Percentiles rank a stretch among this genome's conserved stretches.
These are phyloP conservation scores for Amorpha juglandis DNA, from an alignment of 2,888 invertebrate species.

Conservation along the genomic window DNA sequence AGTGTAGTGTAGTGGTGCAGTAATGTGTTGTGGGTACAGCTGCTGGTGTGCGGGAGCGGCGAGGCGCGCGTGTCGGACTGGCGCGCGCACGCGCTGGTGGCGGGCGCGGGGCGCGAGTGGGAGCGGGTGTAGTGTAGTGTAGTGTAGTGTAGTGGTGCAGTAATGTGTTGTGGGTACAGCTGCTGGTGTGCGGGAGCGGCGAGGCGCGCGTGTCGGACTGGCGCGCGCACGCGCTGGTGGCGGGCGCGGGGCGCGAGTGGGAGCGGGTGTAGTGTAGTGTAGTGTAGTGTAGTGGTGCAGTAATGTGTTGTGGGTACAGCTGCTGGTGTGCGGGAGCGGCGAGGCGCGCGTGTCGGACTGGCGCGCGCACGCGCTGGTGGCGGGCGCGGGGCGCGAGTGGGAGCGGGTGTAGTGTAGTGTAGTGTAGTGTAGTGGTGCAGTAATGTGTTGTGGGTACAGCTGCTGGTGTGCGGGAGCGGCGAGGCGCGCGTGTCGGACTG, in stretches of 20 bases:
- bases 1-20: not conserved
- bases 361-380: constrained; percentile 93
- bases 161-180: constrained; percentile 84
- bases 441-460: constrained; percentile 84
- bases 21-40: constrained; percentile 84
- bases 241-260: constrained; percentile 92
- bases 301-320: constrained; percentile 84
- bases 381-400: constrained; percentile 92
- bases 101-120: constrained; percentile 92
- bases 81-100: constrained; percentile 93
- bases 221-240: constrained; percentile 93
- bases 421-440: not conserved
- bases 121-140: constrained; percentile 85
- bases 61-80: constrained; percentile 96
- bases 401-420: constrained; percentile 85
- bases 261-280: constrained; percentile 85
- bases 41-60: constrained; percentile 96
- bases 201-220: constrained; percentile 96
- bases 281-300: not conserved
- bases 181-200: constrained; percentile 96
- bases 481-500: constrained; percentile 96
- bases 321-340: constrained; percentile 96
- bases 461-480: constrained; percentile 96
- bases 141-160: not conserved
- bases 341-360: constrained; percentile 96